phyloP scores from a whole-genome alignment of 2,888 invertebrate genomes.

The Aromia moschata region DNA sequence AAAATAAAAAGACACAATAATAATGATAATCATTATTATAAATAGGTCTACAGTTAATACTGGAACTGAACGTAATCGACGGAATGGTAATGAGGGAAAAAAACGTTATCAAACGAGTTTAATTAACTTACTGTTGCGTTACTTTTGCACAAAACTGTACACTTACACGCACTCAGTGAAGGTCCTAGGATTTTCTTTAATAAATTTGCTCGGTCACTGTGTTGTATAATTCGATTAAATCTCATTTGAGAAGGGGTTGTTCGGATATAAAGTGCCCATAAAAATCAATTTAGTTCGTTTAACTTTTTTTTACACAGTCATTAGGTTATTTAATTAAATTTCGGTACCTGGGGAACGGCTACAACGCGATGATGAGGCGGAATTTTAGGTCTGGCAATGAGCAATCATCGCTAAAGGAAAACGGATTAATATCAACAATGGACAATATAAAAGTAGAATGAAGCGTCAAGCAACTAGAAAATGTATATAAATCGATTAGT shows the following conservation, averaged over 20 bases:
- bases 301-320: conserved; percentile 3
- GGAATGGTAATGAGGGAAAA: too few relatives aligned
- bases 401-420: too few relatives aligned
- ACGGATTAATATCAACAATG: too few relatives aligned
- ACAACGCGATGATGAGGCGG: neutral
- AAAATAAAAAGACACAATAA: too few relatives aligned
- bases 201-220: conserved; percentile 13
- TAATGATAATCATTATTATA: too few relatives aligned
- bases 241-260: conserved; percentile 17
- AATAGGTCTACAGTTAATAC: too few relatives aligned
- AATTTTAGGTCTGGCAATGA: neutral
- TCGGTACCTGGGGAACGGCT: conserved; percentile 3
- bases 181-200: neutral
- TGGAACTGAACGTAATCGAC: too few relatives aligned
- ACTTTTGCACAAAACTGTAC: neutral
- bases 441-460: too few relatives aligned
- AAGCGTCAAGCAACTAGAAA: too few relatives aligned
- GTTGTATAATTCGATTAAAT: conserved; percentile 8
- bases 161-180: neutral
- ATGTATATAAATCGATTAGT: too few relatives aligned
- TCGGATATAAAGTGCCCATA: neutral
- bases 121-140: too few relatives aligned
- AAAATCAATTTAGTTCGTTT: conserved; percentile 24
- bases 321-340: conserved; percentile 14
- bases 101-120: too few relatives aligned